Evolutionary conservation across 2,888 invertebrate species (phyloP), one percentile per base, ranked within the genome.

Genomic region (Rugalucina vietnamica): DNA sequence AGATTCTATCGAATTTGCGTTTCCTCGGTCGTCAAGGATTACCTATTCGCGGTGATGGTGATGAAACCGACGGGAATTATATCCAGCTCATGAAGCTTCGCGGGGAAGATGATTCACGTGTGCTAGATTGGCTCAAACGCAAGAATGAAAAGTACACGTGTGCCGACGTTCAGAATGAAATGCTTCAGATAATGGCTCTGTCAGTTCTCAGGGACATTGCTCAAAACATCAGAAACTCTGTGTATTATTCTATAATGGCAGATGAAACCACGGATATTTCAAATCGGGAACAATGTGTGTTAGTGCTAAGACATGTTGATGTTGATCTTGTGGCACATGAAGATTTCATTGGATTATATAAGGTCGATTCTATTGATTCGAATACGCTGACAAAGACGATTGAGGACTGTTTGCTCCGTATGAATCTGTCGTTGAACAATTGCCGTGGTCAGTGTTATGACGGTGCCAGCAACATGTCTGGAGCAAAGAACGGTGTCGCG

Each of bases 401-500:
- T 36, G 36, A 86, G 57, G 84, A 90, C 81, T 73, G 74, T 8
- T 32, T 90, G 12, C 49, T 88, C 1, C 69, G 86, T 32, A 78
- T 89, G 85, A 78, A 76, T 18, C 57, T 88, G 5, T 60, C 76
- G 24, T 37, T 90, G n/a, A 75, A 39, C 36, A 86, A 84, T 18
- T 87, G 88, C 49, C 79, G 83, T 74, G 87, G 88, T 14, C 88
- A 84, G 57, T 85, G 85, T 39, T 88, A 89, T 37, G 87, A 86
- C 77, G 85, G 77, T n/a, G 87, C 88, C 21, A 82, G 77, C 39
- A 82, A 81, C 29, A 90, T 90, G 86, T 76, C 83, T 18, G 86
- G 81, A 24, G 65, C 74, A 57, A 86, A 81, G 60, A 70, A 72
- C 10, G 86, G 90, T 14, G 86, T 89, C 2, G 85, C 86, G 10